Evolutionary conservation across 2,888 invertebrate species (phyloP).

Genomic region (Leucophora obtusa): DNA sequence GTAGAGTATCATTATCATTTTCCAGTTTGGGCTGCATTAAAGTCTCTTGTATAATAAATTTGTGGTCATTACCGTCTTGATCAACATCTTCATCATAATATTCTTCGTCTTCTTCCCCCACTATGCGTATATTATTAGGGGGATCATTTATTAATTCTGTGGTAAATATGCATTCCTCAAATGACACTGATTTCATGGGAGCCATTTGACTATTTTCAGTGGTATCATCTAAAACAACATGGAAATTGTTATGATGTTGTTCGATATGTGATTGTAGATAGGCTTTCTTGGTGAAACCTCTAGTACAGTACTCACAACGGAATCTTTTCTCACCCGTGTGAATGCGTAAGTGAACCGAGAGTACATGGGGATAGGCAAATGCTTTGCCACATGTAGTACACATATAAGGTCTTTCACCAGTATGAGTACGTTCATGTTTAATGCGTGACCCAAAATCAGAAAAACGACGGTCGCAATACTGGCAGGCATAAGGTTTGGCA

Average conservation of each 20-base stretch:
- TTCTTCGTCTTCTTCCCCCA: slow-evolving; percentile 55
- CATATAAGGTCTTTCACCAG: slow-evolving; percentile 76
- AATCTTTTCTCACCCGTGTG: slow-evolving; percentile 78
- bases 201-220: slow-evolving; percentile 32
- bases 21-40: slow-evolving; percentile 52
- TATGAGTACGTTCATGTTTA: slow-evolving; percentile 78
- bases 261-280: slow-evolving; percentile 74
- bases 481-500: slow-evolving; percentile 77
- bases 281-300: slow-evolving; percentile 77
- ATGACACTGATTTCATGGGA: slow-evolving; percentile 52
- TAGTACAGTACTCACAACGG: slow-evolving; percentile 74
- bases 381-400: slow-evolving; percentile 76
- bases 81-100: slow-evolving; percentile 65
- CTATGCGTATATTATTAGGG: slow-evolving; percentile 31
- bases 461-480: slow-evolving; percentile 76
- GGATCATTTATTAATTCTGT: slow-evolving; percentile 66
- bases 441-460: slow-evolving; percentile 78
- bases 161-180: slow-evolving; percentile 72
- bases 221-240: slow-evolving; percentile 21
- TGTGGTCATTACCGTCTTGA: slow-evolving; percentile 58
- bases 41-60: slow-evolving; percentile 63
- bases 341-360: slow-evolving; percentile 75
- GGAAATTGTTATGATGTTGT: slow-evolving; percentile 67
- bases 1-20: slow-evolving; percentile 14
- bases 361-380: slow-evolving; percentile 77